Evolutionary conservation across 2,888 invertebrate species (phyloP), one percentile per base, ranked within the genome.

Genomic region (Keiferia lycopersicella): DNA sequence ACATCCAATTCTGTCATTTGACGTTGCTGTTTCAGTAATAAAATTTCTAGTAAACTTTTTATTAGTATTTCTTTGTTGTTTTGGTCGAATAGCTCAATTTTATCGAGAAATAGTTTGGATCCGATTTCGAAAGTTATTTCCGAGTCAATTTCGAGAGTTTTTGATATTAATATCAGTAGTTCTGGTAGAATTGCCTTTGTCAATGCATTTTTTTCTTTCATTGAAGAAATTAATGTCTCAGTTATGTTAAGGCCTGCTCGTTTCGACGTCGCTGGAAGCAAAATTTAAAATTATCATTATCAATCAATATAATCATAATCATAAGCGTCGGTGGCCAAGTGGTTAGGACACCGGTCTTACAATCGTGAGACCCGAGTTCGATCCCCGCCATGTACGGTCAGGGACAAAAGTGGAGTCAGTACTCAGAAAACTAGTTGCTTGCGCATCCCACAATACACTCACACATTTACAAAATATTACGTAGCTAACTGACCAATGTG

Each of bases 141-240:
- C 0, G 72, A 63, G 11, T 69, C 65, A 0, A 67, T 63, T 63
- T 77, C 75, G 38, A 66, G 51, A 0, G 76, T 79, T 18, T 70
- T 76, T 0, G 78, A 59, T 14, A 80, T 71, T 2, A 68, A 48
- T 1, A 68, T 45, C 0, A 84, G 16, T 0, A 87, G 65, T 0
- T 71, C 64, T 0, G 83, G 81, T 22, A 88, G 65, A 58, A 79
- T 67, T 0, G 69, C 68, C 38, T 75, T 67, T 1, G 77, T 74
- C 0, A 83, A n/a, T 0, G 69, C 61, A 16, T 84, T 81, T 61
- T 85, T 81, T 0, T 78, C 72, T 58, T 79, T 79, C 0, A 87
- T 57, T 0, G 78, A 68, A 14, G 71, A 45, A 34, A 83, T 14
- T 11, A 87, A 60, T 0, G 80, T 73, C 7, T 78, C 73, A 0